phyloP scores from a whole-genome alignment of 2,797 vertebrate genomes.

The Fundulus diaphanus region DNA sequence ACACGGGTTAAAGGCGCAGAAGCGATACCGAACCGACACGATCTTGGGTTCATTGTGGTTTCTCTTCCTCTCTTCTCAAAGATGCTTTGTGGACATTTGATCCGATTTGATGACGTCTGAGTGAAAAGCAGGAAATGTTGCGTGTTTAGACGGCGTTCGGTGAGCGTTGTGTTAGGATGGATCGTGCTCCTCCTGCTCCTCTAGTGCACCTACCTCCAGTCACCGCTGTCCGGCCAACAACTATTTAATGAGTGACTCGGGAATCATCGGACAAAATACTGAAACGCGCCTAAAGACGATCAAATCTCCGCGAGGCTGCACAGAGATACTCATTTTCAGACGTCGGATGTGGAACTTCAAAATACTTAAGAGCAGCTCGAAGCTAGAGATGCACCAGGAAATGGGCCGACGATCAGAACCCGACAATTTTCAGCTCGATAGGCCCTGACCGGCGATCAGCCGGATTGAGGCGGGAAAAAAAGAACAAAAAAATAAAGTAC shows the following conservation, averaged over 20 bases:
- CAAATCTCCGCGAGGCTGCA: slow-evolving; percentile 36
- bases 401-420: neutral
- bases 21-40: slow-evolving; percentile 46
- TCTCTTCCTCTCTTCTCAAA: slow-evolving; percentile 17
- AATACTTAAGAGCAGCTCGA: neutral
- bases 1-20: slow-evolving; percentile 48
- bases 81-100: slow-evolving; percentile 31
- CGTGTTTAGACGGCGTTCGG: neutral
- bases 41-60: slow-evolving; percentile 29
- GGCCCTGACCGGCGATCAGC: neutral
- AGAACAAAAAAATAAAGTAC: neutral
- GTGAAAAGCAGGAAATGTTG: neutral
- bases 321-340: slow-evolving; percentile 19
- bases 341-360: neutral
- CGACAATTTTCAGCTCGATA: neutral
- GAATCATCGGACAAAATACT: slow-evolving; percentile 51
- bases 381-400: neutral
- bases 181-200: slow-evolving; percentile 17
- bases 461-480: neutral
- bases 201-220: slow-evolving; percentile 35
- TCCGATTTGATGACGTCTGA: slow-evolving; percentile 14
- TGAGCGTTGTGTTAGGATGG: neutral
- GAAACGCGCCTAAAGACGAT: slow-evolving; percentile 38
- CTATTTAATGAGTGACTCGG: slow-evolving; percentile 38
- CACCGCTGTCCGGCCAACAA: slow-evolving; percentile 28